These are phyloP conservation scores for Peromyscus melanophrys DNA, from an alignment of 2,797 vertebrate genomes.

Conservation along the genomic window DNA sequence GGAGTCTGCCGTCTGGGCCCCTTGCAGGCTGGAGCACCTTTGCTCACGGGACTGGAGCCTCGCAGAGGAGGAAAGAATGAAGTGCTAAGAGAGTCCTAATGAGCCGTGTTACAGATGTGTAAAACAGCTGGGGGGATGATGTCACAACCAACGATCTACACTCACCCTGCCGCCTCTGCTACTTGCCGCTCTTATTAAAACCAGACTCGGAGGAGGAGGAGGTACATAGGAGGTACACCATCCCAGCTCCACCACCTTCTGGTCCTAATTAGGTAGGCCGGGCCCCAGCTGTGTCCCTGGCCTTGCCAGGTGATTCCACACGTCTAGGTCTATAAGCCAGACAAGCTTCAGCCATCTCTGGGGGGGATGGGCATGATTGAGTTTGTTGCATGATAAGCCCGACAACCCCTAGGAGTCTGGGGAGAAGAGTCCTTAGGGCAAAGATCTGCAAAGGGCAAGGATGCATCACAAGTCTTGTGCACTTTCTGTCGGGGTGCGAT, in stretches of 20 bases:
- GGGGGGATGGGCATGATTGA: background rate
- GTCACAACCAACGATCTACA: constrained; percentile 91
- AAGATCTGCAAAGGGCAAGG: constrained; percentile 58
- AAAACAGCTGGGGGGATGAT: constrained; percentile 95
- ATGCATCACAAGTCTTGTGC: constrained; percentile 54
- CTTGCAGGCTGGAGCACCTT: constrained; percentile 71
- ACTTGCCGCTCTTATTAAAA: constrained; percentile 95
- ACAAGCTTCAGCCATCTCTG: constrained; percentile 74
- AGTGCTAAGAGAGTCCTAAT: constrained; percentile 88
- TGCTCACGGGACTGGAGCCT: constrained; percentile 80
- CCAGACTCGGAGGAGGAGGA: constrained; percentile 90
- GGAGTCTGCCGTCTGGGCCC: constrained; percentile 67
- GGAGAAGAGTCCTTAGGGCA: background rate
- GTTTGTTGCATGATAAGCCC: constrained; percentile 31
- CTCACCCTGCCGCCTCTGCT: constrained; percentile 93
- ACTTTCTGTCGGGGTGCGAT: constrained; percentile 14
- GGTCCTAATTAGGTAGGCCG: constrained; percentile 88
- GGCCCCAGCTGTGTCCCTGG: constrained; percentile 86
- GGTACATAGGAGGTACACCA: constrained; percentile 84
- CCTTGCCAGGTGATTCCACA: constrained; percentile 79
- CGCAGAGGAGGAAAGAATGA: constrained; percentile 87
- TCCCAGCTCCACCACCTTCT: constrained; percentile 82
- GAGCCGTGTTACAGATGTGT: constrained; percentile 87
- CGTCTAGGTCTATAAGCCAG: constrained; percentile 70
- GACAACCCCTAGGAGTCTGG: background rate